Conservation (phyloP, 2,113 vertebrate genomes). For the Xerus inauris region DNA sequence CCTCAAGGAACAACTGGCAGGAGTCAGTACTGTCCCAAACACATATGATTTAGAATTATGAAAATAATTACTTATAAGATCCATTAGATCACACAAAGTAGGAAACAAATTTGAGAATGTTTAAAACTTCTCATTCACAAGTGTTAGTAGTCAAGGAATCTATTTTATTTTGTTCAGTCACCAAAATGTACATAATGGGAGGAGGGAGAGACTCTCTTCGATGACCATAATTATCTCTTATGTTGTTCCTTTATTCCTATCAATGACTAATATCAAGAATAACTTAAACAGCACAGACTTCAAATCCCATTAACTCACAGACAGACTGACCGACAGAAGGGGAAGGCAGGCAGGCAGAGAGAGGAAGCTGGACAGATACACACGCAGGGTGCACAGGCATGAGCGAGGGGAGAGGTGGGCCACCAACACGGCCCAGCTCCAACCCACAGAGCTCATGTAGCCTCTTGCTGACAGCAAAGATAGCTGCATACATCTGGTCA, state of each 20-base stretch:
- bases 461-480: constrained; percentile 27
- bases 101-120: not conserved
- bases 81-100: not conserved
- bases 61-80: not conserved
- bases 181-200: not conserved
- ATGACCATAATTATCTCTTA: constrained; percentile 43
- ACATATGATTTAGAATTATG: not conserved
- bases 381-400: too few species aligned
- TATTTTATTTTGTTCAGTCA: constrained; percentile 63
- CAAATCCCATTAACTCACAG: not conserved
- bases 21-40: not conserved
- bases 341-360: not conserved
- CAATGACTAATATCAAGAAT: constrained; percentile 59
- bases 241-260: constrained; percentile 64
- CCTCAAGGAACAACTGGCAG: not conserved
- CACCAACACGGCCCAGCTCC: constrained; percentile 18
- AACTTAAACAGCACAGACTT: constrained; percentile 62
- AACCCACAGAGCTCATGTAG: constrained; percentile 54
- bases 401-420: too few species aligned
- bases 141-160: constrained; percentile 66
- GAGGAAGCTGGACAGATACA: rapidly evolving
- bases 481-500: constrained; percentile 52
- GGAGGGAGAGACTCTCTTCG: constrained; percentile 39
- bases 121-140: not conserved
- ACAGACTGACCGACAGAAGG: rapidly evolving